Base-by-base conservation (phyloP, 2,888 invertebrate species). In the Xylota sylvarum region DNA sequence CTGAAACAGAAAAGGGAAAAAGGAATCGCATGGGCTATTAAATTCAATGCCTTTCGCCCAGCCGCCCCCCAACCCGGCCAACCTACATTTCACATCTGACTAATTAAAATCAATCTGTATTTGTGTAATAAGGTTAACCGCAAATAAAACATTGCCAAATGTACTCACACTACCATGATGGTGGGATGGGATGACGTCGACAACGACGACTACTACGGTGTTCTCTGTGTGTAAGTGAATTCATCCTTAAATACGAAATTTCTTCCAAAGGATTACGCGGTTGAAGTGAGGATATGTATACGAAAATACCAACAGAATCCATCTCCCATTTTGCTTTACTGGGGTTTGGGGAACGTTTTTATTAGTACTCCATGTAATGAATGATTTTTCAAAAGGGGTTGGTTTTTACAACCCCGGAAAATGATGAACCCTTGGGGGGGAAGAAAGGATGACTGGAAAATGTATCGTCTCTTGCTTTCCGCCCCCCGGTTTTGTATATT, bases 31-130 rank as follows among this genome's bases (percentile, higher is more conserved):
- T 23, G 23, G 50, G 50, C 23, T 32, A 55, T 35, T 32, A 32
- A 56, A 56, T 30, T 56, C 35, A 58, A 58, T 37, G 35, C 9
- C 10, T 37, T 56, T 35, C 9, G 2, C 10, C 12, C 27, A 4
- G 32, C 58, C 19, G n/a, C 32, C 1, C 7, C 35, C 1, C 40
- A 27, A 7, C 9, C 9, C 64, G 17, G 12, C 27, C 40, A 70
- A 58, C 70, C 70, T 70, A 46, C 60, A 73, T 73, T 73, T 62
- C 62, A 62, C 52, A 64, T 62, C 52, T 23, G 67, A 74, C 67
- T 80, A 80, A 80, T 80, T 80, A 80, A 74, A 80, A 80, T 80
- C 73, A 80, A 67, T 74, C 67, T 55, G 43, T 23, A 67, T 60
- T 55, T 43, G 67, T 58, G 55, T 60, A 50, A 60, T 37, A 52